Evolutionary conservation across 2,797 vertebrate genomes (phyloP).

Genomic region (Siniperca undulata): DNA sequence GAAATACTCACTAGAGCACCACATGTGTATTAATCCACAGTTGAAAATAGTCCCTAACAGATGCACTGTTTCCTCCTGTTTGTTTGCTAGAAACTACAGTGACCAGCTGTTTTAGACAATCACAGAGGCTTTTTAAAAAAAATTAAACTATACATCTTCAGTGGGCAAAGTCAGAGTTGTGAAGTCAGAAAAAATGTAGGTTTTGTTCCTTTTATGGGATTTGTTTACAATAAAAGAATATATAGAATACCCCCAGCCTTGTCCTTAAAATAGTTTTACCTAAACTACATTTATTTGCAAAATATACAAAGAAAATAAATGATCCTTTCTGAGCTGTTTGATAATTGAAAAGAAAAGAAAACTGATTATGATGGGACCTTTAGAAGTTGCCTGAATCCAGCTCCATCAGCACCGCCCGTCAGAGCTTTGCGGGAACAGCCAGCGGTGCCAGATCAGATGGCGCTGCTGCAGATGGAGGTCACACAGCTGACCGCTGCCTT

Average conservation of each 20-base stretch:
- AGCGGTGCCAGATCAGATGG: conserved; percentile 46
- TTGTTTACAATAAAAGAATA: not conserved
- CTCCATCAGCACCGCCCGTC: conserved; percentile 47
- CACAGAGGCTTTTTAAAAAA: not conserved
- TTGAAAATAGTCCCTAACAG: not conserved
- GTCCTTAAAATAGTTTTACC: not conserved
- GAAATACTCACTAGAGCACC: not conserved
- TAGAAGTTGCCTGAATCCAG: conserved; percentile 27
- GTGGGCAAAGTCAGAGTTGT: not conserved
- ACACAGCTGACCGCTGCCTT: conserved; percentile 32
- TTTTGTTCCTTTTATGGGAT: not conserved
- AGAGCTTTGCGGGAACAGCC: conserved; percentile 30
- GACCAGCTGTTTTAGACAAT: not conserved
- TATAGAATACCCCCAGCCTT: not conserved
- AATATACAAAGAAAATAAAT: not conserved
- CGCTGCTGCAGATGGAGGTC: conserved; percentile 48
- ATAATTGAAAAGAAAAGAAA: not conserved
- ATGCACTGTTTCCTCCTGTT: not conserved
- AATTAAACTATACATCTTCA: not conserved
- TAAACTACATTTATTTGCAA: not conserved
- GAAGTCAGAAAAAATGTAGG: not conserved
- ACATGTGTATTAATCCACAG: conserved; percentile 2
- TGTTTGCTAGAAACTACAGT: not conserved
- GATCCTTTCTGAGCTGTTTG: not conserved
- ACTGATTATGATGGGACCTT: conserved; percentile 11